Percentiles rank a stretch among this genome's conserved stretches.
Conservation (phyloP, 2,797 vertebrate species). For the Phalanger gymnotis region DNA sequence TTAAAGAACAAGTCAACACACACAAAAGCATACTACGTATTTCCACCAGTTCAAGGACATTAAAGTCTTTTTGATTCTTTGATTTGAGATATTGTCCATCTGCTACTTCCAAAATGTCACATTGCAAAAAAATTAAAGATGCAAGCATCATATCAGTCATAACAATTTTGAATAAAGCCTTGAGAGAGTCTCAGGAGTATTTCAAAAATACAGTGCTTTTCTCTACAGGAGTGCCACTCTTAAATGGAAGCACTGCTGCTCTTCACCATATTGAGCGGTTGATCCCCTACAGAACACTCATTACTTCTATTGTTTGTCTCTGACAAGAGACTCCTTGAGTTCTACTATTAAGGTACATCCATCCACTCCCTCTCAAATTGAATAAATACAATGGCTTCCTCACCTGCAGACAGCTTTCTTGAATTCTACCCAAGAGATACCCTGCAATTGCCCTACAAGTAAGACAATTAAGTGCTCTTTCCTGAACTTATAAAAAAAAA, state of each 20-base stretch:
- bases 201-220: background rate
- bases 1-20: background rate
- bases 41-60: background rate
- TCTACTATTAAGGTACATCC: too few relatives aligned
- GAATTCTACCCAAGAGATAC: background rate
- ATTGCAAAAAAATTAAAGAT: background rate
- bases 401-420: background rate
- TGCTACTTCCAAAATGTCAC: background rate
- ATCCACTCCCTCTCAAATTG: background rate
- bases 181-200: background rate
- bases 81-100: background rate
- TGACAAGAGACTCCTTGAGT: too few relatives aligned
- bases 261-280: background rate
- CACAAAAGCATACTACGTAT: background rate
- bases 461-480: background rate
- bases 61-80: background rate
- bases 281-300: too few relatives aligned
- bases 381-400: accelerated
- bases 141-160: background rate
- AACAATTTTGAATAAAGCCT: background rate
- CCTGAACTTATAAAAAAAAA: too few relatives aligned
- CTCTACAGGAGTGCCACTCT: background rate
- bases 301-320: background rate
- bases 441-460: too few relatives aligned
- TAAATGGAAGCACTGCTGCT: too few relatives aligned